Percentiles rank a stretch among this genome's conserved stretches.
These are phyloP conservation scores for Saccostrea echinata DNA, from an alignment of 1,140 invertebrate genomes.

Conservation along the genomic window DNA sequence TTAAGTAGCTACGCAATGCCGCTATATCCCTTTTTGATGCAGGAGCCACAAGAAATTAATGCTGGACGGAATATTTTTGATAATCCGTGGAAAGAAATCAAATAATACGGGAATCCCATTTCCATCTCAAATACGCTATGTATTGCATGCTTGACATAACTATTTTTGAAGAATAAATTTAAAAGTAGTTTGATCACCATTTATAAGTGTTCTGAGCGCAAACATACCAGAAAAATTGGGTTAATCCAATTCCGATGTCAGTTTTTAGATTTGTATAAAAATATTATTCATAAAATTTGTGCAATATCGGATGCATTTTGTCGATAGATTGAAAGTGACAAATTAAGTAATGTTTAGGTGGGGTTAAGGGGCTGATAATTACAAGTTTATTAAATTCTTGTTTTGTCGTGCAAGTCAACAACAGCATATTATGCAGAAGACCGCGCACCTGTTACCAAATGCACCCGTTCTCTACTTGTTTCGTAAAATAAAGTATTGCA, in stretches of 20 bases:
- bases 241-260: neutral
- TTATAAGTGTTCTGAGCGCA: neutral
- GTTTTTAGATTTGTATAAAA: neutral
- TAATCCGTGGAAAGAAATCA: conserved; percentile 29
- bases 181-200: neutral
- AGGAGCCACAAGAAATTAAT: conserved; percentile 7
- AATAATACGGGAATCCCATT: conserved; percentile 20
- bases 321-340: conserved; percentile 26
- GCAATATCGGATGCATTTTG: neutral
- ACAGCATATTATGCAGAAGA: neutral
- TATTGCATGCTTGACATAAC: neutral
- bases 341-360: neutral
- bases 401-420: conserved; percentile 8
- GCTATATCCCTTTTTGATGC: conserved; percentile 22
- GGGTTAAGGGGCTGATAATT: neutral
- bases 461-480: neutral
- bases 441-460: neutral
- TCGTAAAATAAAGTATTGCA: neutral
- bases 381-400: conserved; percentile 28
- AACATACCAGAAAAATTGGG: neutral
- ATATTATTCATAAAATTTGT: conserved; percentile 6
- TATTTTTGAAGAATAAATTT: neutral
- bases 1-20: conserved; percentile 5
- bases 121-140: conserved; percentile 20
- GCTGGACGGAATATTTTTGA: conserved; percentile 18